These are phyloP conservation scores for Esperia sulphurella DNA, from an alignment of 2,888 invertebrate genomes.

Conservation along the genomic window DNA sequence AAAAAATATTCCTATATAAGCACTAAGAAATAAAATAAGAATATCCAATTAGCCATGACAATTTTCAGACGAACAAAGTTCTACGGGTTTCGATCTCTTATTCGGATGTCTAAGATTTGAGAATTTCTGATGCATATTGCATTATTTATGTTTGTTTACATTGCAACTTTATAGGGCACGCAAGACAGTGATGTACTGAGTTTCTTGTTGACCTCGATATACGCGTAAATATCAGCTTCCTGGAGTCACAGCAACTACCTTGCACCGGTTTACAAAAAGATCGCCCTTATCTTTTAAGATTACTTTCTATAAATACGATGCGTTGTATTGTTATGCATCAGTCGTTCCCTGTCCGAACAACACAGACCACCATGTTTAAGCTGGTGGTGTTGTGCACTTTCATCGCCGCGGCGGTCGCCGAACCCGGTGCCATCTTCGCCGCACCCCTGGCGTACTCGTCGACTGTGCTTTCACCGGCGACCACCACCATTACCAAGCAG, in stretches of 20 bases:
- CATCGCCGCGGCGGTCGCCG: constrained; percentile 69
- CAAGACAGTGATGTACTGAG: constrained; percentile 46
- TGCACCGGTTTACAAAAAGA: constrained; percentile 64
- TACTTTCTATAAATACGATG: constrained; percentile 62
- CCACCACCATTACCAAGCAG: constrained; percentile 52
- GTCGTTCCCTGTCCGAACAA: constrained; percentile 52
- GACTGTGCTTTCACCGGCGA: constrained; percentile 37
- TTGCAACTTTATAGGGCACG: constrained; percentile 16
- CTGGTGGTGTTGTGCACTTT: constrained; percentile 81
- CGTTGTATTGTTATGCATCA: constrained; percentile 42
- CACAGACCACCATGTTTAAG: constrained; percentile 71
- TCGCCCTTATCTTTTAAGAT: constrained; percentile 55
- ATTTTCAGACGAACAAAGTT: too few species aligned
- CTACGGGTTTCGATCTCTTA: neutral
- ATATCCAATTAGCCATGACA: too few species aligned
- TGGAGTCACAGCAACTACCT: constrained; percentile 44
- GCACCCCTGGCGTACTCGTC: constrained; percentile 38
- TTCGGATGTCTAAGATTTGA: neutral
- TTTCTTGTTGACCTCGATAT: constrained; percentile 51
- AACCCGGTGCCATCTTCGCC: constrained; percentile 32
- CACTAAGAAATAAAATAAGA: too few species aligned
- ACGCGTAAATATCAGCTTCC: constrained; percentile 65
- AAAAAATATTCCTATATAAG: too few species aligned
- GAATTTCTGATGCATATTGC: neutral
- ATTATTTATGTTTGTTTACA: constrained; percentile 13